Evolutionary conservation across 2,797 vertebrate species (phyloP).

Genomic region (Alcedo quadribrachys): DNA sequence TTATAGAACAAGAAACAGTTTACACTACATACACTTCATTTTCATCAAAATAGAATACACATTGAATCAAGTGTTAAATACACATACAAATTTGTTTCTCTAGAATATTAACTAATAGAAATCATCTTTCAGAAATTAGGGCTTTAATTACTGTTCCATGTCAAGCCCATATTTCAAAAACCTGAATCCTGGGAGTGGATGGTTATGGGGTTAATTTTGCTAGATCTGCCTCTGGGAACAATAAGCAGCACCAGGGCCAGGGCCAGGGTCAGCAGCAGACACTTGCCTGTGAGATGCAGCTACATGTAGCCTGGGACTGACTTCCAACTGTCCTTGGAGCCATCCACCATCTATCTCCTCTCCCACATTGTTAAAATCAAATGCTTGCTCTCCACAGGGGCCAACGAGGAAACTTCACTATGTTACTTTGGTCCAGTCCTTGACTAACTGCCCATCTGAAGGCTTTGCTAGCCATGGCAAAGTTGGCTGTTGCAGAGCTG

Average conservation of each 20-base stretch:
- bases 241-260: neutral
- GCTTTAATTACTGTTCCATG: neutral
- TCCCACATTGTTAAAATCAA: neutral
- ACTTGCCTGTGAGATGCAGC: neutral
- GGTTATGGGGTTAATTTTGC: neutral
- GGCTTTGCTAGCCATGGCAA: neutral
- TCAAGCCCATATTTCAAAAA: neutral
- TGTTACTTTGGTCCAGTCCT: neutral
- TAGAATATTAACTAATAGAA: neutral
- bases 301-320: neutral
- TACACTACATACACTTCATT: neutral
- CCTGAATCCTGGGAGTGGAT: fast-evolving
- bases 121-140: neutral
- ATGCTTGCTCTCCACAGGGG: neutral
- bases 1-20: neutral
- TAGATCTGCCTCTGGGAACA: neutral
- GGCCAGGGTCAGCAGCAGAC: neutral
- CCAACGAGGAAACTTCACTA: neutral
- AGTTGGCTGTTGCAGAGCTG: neutral
- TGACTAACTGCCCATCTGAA: fast-evolving
- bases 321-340: neutral
- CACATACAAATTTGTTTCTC: neutral
- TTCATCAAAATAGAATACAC: slow-evolving; percentile 20
- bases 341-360: neutral
- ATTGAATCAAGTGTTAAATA: slow-evolving; percentile 4